phyloP scores from a whole-genome alignment of 2,113 vertebrate genomes.

The Anhinga rufa region DNA sequence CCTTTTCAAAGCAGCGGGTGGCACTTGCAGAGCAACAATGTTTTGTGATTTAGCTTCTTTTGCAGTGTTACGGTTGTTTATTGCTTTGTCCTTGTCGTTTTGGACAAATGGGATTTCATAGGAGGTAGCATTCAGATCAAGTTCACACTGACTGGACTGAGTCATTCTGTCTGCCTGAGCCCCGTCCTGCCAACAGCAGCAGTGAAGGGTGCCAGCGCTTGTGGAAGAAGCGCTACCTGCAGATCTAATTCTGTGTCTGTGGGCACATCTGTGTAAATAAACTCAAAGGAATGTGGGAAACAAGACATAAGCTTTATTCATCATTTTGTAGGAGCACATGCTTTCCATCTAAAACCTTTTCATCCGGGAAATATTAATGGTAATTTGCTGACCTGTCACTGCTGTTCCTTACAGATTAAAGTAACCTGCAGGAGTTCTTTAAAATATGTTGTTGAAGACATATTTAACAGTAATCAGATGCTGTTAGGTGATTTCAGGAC shows the following conservation, averaged over 20 bases:
- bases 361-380: background rate
- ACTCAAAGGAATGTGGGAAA: background rate
- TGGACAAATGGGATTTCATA: background rate
- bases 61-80: background rate
- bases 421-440: background rate
- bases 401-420: background rate
- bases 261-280: background rate
- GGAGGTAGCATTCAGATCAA: background rate
- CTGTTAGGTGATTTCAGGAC: background rate
- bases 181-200: background rate
- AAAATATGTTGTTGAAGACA: background rate
- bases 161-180: background rate
- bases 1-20: constrained; percentile 53
- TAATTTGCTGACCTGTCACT: background rate
- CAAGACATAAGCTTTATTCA: background rate
- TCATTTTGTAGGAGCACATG: background rate
- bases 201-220: background rate
- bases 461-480: background rate
- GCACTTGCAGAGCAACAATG: constrained; percentile 57
- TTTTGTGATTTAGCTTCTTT: background rate
- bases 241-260: background rate
- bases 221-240: background rate
- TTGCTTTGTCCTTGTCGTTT: background rate
- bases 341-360: background rate
- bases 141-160: background rate